Base-by-base conservation (phyloP, 2,113 vertebrate species). In the Toxotes chatareus region DNA sequence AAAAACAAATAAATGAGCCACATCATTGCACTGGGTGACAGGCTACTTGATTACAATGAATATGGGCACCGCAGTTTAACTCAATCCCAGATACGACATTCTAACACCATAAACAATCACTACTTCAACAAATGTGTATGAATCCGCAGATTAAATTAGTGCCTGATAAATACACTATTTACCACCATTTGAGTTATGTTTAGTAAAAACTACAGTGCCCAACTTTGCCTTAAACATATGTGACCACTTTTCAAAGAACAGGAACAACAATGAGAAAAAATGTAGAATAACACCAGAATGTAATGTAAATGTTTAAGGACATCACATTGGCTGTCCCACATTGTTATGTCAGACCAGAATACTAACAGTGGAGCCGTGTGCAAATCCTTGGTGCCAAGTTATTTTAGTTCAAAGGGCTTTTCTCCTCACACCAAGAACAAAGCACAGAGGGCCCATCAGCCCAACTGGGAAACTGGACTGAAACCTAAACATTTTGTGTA, bases 401-500 rank as follows among this genome's bases (percentile, higher is more conserved):
- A 67, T 68, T 82, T 70, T 12, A 77, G 73, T 78, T 76, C 59
- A 71, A 65, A 74, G 31, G 38, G 49, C 31, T 80, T 5, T 73
- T 47, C 80, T 76, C 51, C 56, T 89, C 65, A 70, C 75, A 71
- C 61, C 31, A 57, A 65, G 51, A 56, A 86, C 67, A 73, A 83
- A 80, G 69, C 76, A 74, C 59, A 72, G 60, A 32, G 47, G 59
- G 11, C 40, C 70, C 42, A 49, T 36, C 57, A 23, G 34, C 51
- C 42, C 0, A 59, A 85, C 68, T 85, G 71, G 79, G 72, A 86
- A 73, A 70, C 71, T 75, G 74, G 70, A 82, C 46, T 51, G 55
- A 71, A 72, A 89, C 76, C 67, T 83, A 84, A 89, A 86, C 68
- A 89, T 85, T 91, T 76, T 73, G 70, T 79, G 62, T 80, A 72